phyloP scores from a whole-genome alignment of 2,113 vertebrate genomes.

The Xyliphius kryptos region DNA sequence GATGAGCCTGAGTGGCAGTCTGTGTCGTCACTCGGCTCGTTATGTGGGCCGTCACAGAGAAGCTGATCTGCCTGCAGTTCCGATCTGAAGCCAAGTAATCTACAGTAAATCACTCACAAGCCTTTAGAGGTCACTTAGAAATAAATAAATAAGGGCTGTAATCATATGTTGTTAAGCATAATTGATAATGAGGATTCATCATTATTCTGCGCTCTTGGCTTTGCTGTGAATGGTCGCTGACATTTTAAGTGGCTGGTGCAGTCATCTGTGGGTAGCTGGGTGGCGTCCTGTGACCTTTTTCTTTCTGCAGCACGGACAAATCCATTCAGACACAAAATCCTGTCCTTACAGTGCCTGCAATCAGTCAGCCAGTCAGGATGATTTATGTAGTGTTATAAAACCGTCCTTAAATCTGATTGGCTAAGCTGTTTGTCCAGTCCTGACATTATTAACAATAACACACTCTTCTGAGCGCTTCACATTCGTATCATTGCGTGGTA shows the following conservation, averaged over 20 bases:
- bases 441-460: too few species aligned
- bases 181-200: neutral
- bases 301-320: slow-evolving; percentile 5
- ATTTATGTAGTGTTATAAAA: too few species aligned
- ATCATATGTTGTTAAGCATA: neutral
- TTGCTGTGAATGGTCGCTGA: neutral
- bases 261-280: slow-evolving; percentile 2
- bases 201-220: neutral
- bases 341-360: neutral
- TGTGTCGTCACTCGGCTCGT: neutral
- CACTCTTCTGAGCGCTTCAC: too few species aligned
- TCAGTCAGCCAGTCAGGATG: slow-evolving; percentile 1
- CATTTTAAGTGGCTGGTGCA: neutral
- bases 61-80: neutral
- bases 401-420: too few species aligned
- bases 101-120: neutral
- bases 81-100: neutral
- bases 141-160: slow-evolving; percentile 6
- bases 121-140: slow-evolving; percentile 1
- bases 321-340: slow-evolving; percentile 13
- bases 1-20: neutral
- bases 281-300: slow-evolving; percentile 27
- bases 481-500: too few species aligned
- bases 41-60: neutral
- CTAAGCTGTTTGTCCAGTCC: too few species aligned